phyloP scores from a whole-genome alignment of 2,888 invertebrate genomes.

The Metopia argyrocephala region DNA sequence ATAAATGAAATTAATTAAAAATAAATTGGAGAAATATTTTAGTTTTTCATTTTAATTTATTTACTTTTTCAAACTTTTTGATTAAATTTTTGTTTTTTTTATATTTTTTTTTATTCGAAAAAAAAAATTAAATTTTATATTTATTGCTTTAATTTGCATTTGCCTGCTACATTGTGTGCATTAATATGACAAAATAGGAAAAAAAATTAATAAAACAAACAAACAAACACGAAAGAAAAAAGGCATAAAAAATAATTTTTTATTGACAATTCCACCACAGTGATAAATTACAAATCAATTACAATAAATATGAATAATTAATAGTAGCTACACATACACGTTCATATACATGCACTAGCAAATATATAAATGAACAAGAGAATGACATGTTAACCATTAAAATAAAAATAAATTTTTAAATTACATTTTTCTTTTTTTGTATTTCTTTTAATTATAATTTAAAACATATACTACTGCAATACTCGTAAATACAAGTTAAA shows the following conservation, averaged over 20 bases:
- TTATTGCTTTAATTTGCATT: conserved; percentile 18
- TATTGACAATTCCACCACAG: conserved; percentile 26
- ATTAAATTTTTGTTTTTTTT: no score
- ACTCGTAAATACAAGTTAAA: not conserved
- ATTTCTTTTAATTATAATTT: not conserved
- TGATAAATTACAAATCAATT: conserved; percentile 57
- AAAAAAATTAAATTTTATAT: conserved; percentile 30
- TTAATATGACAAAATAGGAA: conserved; percentile 34
- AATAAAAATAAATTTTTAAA: not conserved
- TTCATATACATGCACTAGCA: not conserved
- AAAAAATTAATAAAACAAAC: not conserved
- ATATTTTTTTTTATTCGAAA: no score
- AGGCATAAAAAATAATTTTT: conserved; percentile 23
- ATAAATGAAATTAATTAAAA: no score
- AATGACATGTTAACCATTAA: not conserved
- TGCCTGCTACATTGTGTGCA: conserved; percentile 14
- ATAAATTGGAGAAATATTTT: no score
- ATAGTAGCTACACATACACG: not conserved
- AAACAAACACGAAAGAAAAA: not conserved
- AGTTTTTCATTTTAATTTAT: no score
- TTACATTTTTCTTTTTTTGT: no score
- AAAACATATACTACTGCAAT: not conserved
- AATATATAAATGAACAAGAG: not conserved
- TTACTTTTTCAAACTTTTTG: no score
- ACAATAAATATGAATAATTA: conserved; percentile 15